These are phyloP conservation scores for Orthosia gothica DNA, from an alignment of 2,888 invertebrate species.

Conservation along the genomic window DNA sequence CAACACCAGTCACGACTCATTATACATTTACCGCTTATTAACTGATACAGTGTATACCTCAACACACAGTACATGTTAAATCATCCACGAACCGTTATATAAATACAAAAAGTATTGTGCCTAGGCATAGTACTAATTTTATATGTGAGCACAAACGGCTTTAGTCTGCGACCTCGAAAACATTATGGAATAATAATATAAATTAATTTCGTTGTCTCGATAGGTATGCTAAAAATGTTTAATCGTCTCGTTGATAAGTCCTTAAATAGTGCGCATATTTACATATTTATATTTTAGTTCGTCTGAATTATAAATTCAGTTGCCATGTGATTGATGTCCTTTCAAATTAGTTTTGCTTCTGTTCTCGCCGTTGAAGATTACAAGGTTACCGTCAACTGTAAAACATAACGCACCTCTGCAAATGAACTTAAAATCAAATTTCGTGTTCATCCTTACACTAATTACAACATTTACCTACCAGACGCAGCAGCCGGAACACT, in stretches of 20 bases:
- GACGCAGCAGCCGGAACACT: constrained; percentile 80
- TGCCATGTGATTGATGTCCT: not conserved
- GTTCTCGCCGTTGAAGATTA: constrained; percentile 9
- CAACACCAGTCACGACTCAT: constrained; percentile 70
- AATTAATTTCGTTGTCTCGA: constrained; percentile 46
- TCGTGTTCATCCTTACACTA: constrained; percentile 69
- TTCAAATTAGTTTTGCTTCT: not conserved
- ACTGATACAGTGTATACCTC: constrained; percentile 14
- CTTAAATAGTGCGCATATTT: constrained; percentile 11
- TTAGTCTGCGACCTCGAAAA: constrained; percentile 59
- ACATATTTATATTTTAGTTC: not conserved
- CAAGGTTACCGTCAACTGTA: constrained; percentile 10
- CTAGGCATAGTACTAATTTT: constrained; percentile 52
- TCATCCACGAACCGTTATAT: constrained; percentile 28
- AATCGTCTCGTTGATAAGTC: constrained; percentile 35
- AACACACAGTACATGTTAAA: constrained; percentile 40
- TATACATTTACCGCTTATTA: constrained; percentile 58
- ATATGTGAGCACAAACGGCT: constrained; percentile 52
- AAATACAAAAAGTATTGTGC: constrained; percentile 58
- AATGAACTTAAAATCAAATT: constrained; percentile 61
- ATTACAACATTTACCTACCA: constrained; percentile 73
- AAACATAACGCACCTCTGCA: constrained; percentile 39
- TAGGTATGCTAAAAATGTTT: constrained; percentile 38
- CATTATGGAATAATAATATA: constrained; percentile 51
- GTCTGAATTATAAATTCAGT: constrained; percentile 9